Conservation (phyloP, 2,888 invertebrate species). For the Octonoba sinensis region DNA sequence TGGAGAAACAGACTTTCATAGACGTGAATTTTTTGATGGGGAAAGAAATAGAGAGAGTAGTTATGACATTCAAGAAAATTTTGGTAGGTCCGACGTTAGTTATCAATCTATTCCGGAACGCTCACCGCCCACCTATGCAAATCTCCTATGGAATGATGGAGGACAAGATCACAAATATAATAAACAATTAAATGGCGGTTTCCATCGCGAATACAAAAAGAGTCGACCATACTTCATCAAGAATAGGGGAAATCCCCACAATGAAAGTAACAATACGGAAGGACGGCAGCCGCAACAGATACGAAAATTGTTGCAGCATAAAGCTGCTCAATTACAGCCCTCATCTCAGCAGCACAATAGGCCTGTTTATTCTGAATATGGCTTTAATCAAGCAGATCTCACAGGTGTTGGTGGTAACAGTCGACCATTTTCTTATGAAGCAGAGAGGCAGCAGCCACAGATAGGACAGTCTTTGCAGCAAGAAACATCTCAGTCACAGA, state of each 20-base stretch:
- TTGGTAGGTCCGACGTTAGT: background rate
- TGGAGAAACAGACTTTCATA: too few relatives aligned
- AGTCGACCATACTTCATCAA: background rate
- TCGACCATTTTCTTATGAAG: too few relatives aligned
- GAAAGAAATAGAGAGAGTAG: background rate
- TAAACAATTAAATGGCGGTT: constrained; percentile 19
- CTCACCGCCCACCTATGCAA: background rate
- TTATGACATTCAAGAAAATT: background rate
- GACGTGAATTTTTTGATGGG: background rate
- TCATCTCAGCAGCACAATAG: background rate
- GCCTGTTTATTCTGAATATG: background rate
- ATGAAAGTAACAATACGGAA: background rate
- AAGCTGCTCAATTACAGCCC: background rate
- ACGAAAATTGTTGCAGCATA: background rate
- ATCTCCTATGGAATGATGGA: background rate
- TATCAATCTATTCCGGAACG: background rate
- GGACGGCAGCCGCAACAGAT: background rate
- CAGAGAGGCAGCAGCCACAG: too few relatives aligned
- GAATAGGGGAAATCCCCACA: background rate
- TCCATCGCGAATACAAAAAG: constrained; percentile 2
- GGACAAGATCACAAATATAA: constrained; percentile 4
- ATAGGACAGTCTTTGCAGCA: too few relatives aligned
- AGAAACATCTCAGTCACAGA: too few relatives aligned
- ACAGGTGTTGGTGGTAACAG: background rate
- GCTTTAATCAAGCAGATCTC: background rate